These are phyloP conservation scores for Dione juno DNA, from an alignment of 2,888 invertebrate genomes.

Conservation along the genomic window DNA sequence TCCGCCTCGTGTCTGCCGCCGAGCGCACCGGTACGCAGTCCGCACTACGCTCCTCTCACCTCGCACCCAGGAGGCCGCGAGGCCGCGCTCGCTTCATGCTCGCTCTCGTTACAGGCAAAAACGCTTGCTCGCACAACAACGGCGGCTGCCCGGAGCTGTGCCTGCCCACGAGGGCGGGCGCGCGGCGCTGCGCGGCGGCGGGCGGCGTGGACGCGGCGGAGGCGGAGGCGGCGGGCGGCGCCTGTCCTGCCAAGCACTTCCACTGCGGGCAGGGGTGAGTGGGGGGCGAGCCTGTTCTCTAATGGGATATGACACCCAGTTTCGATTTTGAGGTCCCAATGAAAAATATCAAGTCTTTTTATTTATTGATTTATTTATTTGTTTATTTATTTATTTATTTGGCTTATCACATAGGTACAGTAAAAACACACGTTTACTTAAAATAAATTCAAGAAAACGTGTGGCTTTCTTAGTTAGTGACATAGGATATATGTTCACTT, in stretches of 20 bases:
- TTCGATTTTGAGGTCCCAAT: too few species aligned
- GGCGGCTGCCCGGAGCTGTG: constrained; percentile 89
- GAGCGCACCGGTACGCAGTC: constrained; percentile 75
- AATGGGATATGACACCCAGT: too few species aligned
- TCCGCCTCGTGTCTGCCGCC: constrained; percentile 86
- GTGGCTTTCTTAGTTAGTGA: too few species aligned
- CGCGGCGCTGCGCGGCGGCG: constrained; percentile 83
- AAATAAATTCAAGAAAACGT: too few species aligned
- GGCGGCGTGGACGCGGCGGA: constrained; percentile 42
- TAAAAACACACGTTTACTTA: too few species aligned
- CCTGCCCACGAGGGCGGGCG: constrained; percentile 85
- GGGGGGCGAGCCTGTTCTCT: neutral
- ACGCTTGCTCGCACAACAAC: constrained; percentile 63
- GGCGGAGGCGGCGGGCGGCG: constrained; percentile 46
- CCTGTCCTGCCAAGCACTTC: constrained; percentile 74
- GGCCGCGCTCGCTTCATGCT: neutral
- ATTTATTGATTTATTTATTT: too few species aligned
- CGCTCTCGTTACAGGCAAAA: constrained; percentile 53
- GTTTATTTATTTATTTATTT: too few species aligned
- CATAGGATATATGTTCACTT: too few species aligned
- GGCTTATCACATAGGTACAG: too few species aligned
- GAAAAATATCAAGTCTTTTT: too few species aligned
- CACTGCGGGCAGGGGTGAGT: constrained; percentile 78
- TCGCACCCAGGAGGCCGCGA: neutral
- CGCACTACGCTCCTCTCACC: neutral